These are phyloP conservation scores for Oxyteleia sp. DNA, from an alignment of 2,888 invertebrate species.

Conservation along the genomic window DNA sequence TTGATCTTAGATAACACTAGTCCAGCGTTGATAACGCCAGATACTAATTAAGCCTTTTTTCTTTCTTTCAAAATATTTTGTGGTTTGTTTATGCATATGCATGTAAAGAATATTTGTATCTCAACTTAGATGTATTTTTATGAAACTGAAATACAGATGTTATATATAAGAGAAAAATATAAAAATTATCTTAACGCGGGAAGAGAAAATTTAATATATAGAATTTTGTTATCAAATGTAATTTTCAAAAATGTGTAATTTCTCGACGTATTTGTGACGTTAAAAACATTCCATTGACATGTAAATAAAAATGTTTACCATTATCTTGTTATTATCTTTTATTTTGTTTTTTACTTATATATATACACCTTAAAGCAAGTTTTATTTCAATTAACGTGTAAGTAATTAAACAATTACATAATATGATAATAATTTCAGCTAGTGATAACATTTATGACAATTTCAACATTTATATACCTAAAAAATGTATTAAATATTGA, in stretches of 20 bases:
- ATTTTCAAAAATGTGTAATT: too few relatives aligned
- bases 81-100: slow-evolving; percentile 22
- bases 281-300: slow-evolving; percentile 14
- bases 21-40: slow-evolving; percentile 69
- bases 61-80: not conserved
- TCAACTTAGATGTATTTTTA: slow-evolving; percentile 32
- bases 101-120: slow-evolving; percentile 26
- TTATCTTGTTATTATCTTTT: slow-evolving; percentile 1
- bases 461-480: too few relatives aligned
- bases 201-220: not conserved
- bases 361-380: too few relatives aligned
- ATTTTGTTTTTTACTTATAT: too few relatives aligned
- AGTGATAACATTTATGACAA: too few relatives aligned
- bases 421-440: too few relatives aligned
- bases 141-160: slow-evolving; percentile 20
- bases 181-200: not conserved
- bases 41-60: slow-evolving; percentile 56
- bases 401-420: too few relatives aligned
- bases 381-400: too few relatives aligned
- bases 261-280: too few relatives aligned
- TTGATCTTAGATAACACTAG: slow-evolving; percentile 77
- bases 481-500: too few relatives aligned
- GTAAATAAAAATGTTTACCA: slow-evolving; percentile 30
- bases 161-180: not conserved
- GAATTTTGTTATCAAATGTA: not conserved